These are phyloP conservation scores for Sebastes aleutianus DNA, from an alignment of 2,797 vertebrate species.

Conservation along the genomic window DNA sequence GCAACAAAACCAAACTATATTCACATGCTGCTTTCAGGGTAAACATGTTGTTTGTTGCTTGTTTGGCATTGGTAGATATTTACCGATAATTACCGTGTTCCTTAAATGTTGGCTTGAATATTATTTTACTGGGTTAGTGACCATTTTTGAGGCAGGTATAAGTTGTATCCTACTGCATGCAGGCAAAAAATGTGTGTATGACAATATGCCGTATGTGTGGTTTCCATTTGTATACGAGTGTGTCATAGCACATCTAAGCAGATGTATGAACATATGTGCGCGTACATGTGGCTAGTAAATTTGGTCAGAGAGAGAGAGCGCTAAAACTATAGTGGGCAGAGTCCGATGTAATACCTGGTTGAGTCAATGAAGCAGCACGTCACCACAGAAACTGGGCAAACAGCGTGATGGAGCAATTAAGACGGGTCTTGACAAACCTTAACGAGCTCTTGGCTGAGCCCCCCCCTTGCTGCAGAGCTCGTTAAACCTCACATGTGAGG, in stretches of 20 bases:
- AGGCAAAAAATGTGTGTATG: neutral
- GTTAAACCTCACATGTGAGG: conserved; percentile 55
- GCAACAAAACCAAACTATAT: neutral
- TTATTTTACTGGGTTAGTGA: neutral
- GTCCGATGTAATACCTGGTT: neutral
- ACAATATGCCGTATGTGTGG: neutral
- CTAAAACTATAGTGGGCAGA: neutral
- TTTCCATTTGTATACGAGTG: neutral
- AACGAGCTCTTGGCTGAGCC: conserved; percentile 38
- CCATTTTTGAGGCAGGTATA: neutral
- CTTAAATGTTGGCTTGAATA: neutral
- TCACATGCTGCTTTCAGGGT: neutral
- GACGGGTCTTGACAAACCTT: conserved; percentile 32
- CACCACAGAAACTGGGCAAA: conserved; percentile 46
- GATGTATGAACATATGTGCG: neutral
- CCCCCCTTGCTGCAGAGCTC: conserved; percentile 23
- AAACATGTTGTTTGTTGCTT: neutral
- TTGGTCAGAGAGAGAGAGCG: neutral
- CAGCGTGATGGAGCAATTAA: conserved; percentile 44
- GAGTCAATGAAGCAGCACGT: conserved; percentile 16
- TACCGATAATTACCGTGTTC: neutral
- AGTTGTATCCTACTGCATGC: neutral
- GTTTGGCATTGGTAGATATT: neutral
- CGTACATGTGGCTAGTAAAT: neutral
- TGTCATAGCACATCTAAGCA: neutral